phyloP scores from a whole-genome alignment of 1,140 invertebrate species.

The Drosophila jambulina region DNA sequence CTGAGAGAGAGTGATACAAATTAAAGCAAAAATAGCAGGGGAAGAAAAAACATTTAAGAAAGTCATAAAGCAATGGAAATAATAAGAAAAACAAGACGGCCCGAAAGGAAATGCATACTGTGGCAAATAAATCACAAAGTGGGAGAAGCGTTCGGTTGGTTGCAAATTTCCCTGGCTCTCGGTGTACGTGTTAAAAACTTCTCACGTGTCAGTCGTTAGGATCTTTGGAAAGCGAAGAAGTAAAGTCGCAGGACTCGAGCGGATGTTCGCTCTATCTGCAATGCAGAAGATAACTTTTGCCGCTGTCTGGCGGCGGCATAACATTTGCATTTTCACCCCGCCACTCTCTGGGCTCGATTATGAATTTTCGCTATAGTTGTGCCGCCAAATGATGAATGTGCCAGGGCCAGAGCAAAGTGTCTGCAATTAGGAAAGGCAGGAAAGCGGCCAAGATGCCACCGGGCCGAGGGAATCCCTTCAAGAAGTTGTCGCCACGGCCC shows the following conservation, averaged over 20 bases:
- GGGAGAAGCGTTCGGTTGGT: constrained; percentile 11
- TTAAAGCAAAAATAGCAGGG: constrained; percentile 44
- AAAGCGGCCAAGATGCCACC: constrained; percentile 10
- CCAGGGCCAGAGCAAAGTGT: constrained; percentile 23
- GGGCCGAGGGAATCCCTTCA: constrained; percentile 2
- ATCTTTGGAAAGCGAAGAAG: constrained; percentile 37
- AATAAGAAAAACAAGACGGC: constrained; percentile 34
- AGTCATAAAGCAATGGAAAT: constrained; percentile 8
- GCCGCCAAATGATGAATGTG: constrained; percentile 54
- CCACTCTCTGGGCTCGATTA: constrained; percentile 45
- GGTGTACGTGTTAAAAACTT: constrained; percentile 70
- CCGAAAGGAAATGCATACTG: constrained; percentile 36
- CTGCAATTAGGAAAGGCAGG: constrained; percentile 68
- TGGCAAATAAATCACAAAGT: constrained; percentile 61
- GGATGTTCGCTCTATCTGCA: constrained; percentile 65
- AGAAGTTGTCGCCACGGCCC: constrained; percentile 28
- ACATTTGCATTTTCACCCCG: constrained; percentile 62
- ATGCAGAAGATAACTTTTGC: constrained; percentile 58
- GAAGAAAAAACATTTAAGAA: constrained; percentile 3
- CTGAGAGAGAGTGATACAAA: constrained; percentile 51
- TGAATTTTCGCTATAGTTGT: constrained; percentile 38
- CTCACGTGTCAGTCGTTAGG: constrained; percentile 77
- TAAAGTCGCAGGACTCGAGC: constrained; percentile 40
- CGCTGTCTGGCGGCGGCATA: constrained; percentile 36
- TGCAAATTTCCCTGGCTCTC: constrained; percentile 46